Base-by-base conservation (phyloP, 2,797 vertebrate species). In the Enteromius treurensis region DNA sequence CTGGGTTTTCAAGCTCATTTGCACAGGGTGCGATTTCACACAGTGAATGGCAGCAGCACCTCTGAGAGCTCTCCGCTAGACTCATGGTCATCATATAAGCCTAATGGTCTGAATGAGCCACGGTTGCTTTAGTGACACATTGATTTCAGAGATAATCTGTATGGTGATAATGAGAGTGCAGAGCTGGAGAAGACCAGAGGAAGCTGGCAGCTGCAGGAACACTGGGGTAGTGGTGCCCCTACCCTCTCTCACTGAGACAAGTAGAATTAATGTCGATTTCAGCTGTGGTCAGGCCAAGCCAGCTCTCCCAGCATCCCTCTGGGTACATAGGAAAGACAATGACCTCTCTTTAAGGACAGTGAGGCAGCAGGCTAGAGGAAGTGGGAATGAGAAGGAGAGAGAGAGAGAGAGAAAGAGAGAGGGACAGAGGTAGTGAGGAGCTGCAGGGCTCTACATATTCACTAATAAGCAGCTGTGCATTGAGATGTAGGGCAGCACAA, bases 311-410 rank as follows among this genome's bases (percentile, higher is more conserved):
- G 60, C 75, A 79, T 85, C 79, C 84, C 58, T 79, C 21, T 62
- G 76, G 80, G 82, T 47, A 37, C 45, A 80, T 71, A 60, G 76
- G 76, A 86, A 83, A 80, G 83, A 82, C 62, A 79, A 77, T 87
- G 88, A 86, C 88, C 87, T 85, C 86, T 84, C 80, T 84, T 79
- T 87, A 65, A 90, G 87, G 86, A 88, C 88, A 86, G 47, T 7
- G 32, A 45, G 62, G 68, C 47, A 47, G 45, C 83, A 84, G 84
- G 80, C 55, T 82, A 55, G 76, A 77, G 84, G 49, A 47, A 81
- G 51, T 15, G 21, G 75, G 71, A 34, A 42, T 21, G 70, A 76
- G 23, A 82, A 29, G 19, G 34, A 81, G 37, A 15, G 3, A 47
- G 34, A 81, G 37, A 26, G 11, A 45, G 11, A 45, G 32, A 45